phyloP scores from a whole-genome alignment of 2,888 invertebrate genomes.

The Tetrapedia diversipes region DNA sequence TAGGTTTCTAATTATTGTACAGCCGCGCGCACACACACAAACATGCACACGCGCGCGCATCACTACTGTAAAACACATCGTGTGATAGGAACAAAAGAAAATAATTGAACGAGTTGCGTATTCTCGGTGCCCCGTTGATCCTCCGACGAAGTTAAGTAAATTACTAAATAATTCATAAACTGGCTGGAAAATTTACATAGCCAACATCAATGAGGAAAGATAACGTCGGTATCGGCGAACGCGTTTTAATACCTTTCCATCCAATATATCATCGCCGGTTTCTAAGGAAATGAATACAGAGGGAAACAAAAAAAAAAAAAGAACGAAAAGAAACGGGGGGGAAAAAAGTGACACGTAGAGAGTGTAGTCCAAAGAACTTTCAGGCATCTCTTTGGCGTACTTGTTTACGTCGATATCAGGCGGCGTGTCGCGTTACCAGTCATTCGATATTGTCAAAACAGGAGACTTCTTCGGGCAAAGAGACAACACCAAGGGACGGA shows the following conservation, averaged over 20 bases:
- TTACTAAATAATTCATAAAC: conserved; percentile 20
- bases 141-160: conserved; percentile 2
- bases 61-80: conserved; percentile 26
- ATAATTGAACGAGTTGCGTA: conserved; percentile 4
- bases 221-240: not conserved
- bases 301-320: not conserved
- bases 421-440: conserved; percentile 56
- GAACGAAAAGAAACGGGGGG: no score
- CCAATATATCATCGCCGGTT: not conserved
- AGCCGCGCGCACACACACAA: no score
- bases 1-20: conserved; percentile 59
- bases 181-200: conserved; percentile 1
- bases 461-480: conserved; percentile 55
- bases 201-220: not conserved
- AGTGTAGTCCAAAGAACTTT: conserved; percentile 27
- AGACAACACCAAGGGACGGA: conserved; percentile 46
- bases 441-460: conserved; percentile 64
- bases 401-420: conserved; percentile 50
- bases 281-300: not conserved
- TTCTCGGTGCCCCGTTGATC: no score
- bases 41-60: no score
- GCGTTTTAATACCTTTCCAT: not conserved
- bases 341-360: not conserved
- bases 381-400: conserved; percentile 24
- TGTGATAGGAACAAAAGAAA: conserved; percentile 2